Percentiles rank a stretch among this genome's conserved stretches.
Evolutionary conservation across 1,140 invertebrate genomes (phyloP).

Genomic region (Caenorhabditis elegans): DNA sequence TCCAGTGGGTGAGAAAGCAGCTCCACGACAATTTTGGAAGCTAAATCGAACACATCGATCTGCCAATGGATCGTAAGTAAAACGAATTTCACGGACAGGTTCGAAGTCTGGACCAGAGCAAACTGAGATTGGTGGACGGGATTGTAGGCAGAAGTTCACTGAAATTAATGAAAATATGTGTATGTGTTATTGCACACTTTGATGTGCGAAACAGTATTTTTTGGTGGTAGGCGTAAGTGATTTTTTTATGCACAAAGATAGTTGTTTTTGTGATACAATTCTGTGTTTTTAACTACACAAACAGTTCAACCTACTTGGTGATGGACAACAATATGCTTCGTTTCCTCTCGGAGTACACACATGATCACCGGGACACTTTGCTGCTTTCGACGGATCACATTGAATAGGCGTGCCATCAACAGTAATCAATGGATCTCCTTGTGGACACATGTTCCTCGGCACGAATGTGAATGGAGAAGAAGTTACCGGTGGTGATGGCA

Average conservation of each 20-base stretch:
- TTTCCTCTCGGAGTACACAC: slow-evolving; percentile 30
- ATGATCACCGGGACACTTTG: slow-evolving; percentile 21
- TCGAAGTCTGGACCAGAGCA: neutral
- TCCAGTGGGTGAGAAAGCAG: neutral
- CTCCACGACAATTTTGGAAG: slow-evolving; percentile 1
- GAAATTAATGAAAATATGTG: neutral
- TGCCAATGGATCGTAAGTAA: slow-evolving; percentile 35
- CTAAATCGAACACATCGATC: slow-evolving; percentile 34
- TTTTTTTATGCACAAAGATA: too few species aligned
- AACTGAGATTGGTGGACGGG: slow-evolving; percentile 34
- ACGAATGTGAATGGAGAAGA: neutral
- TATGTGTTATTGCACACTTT: too few species aligned
- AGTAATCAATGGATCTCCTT: slow-evolving; percentile 25
- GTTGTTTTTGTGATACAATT: too few species aligned
- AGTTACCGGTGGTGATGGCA: neutral
- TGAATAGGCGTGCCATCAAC: slow-evolving; percentile 3
- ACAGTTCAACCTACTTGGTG: slow-evolving; percentile 35
- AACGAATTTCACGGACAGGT: slow-evolving; percentile 36
- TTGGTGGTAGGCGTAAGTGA: too few species aligned
- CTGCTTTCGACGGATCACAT: slow-evolving; percentile 7
- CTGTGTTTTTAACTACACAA: too few species aligned
- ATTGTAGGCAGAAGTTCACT: slow-evolving; percentile 39
- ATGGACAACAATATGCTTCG: slow-evolving; percentile 27
- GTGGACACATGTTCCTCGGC: slow-evolving; percentile 20
- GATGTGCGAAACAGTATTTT: too few species aligned